These are phyloP conservation scores for Gouania willdenowi DNA, from an alignment of 2,797 vertebrate genomes.

Conservation along the genomic window DNA sequence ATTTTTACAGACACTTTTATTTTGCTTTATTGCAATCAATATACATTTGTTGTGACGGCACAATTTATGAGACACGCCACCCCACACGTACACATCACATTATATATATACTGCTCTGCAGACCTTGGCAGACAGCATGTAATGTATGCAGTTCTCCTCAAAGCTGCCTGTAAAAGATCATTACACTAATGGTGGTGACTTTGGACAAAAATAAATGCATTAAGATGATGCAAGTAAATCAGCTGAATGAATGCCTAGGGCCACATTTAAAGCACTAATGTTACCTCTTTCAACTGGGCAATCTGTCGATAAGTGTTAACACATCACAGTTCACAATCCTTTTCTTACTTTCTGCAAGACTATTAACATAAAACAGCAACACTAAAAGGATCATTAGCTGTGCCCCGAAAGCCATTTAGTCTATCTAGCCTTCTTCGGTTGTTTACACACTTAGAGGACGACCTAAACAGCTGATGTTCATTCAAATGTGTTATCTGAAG, in stretches of 20 bases:
- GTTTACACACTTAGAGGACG: slow-evolving; percentile 8
- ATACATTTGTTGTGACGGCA: slow-evolving; percentile 33
- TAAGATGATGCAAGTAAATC: slow-evolving; percentile 27
- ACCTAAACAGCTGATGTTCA: slow-evolving; percentile 1
- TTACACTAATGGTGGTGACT: slow-evolving; percentile 16
- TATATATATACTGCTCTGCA: slow-evolving; percentile 5
- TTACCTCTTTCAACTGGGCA: slow-evolving; percentile 17
- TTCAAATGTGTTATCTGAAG: not conserved
- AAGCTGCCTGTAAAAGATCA: slow-evolving; percentile 26
- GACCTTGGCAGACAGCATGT: slow-evolving; percentile 8
- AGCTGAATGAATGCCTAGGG: slow-evolving; percentile 17
- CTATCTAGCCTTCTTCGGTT: not conserved
- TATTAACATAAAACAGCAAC: slow-evolving; percentile 26
- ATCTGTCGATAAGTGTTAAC: slow-evolving; percentile 42
- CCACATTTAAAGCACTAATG: slow-evolving; percentile 24
- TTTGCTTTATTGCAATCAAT: slow-evolving; percentile 54
- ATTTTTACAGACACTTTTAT: slow-evolving; percentile 33
- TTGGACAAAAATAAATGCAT: slow-evolving; percentile 42
- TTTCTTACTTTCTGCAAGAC: slow-evolving; percentile 19
- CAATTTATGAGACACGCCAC: slow-evolving; percentile 36
- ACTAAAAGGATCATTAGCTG: slow-evolving; percentile 4
- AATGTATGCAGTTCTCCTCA: slow-evolving; percentile 8
- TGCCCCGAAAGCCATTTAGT: not conserved
- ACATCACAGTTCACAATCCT: slow-evolving; percentile 28
- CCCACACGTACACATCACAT: slow-evolving; percentile 1